These are phyloP conservation scores for Diabrotica balteata DNA, from an alignment of 2,888 invertebrate species.

Conservation along the genomic window DNA sequence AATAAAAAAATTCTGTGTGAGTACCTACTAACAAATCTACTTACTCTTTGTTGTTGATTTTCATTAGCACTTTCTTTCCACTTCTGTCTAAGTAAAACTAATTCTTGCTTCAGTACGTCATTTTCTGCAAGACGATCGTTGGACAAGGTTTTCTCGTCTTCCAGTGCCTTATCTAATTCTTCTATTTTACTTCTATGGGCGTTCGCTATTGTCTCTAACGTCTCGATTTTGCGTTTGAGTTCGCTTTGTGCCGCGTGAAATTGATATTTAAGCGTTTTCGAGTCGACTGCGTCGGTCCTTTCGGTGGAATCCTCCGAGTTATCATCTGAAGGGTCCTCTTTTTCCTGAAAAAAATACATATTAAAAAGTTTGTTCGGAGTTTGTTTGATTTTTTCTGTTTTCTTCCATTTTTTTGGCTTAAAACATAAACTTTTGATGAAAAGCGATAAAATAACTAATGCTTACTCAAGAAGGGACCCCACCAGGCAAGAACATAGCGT, in stretches of 20 bases:
- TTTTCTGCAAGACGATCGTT: constrained; percentile 47
- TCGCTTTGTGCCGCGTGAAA: constrained; percentile 56
- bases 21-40: too few species aligned
- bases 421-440: too few species aligned
- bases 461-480: too few species aligned
- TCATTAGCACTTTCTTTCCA: constrained; percentile 63
- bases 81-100: constrained; percentile 56
- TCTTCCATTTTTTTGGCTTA: too few species aligned
- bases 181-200: constrained; percentile 50
- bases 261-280: constrained; percentile 58
- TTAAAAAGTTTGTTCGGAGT: not conserved
- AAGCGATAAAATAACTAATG: too few species aligned
- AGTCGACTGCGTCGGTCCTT: constrained; percentile 47
- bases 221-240: constrained; percentile 54
- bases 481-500: too few species aligned
- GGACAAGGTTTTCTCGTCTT: constrained; percentile 49
- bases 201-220: constrained; percentile 51
- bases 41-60: constrained; percentile 61
- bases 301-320: constrained; percentile 35
- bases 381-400: not conserved
- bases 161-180: constrained; percentile 48
- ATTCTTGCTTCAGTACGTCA: constrained; percentile 50
- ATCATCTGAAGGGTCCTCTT: constrained; percentile 24
- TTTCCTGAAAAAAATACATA: constrained; percentile 15
- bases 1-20: too few species aligned